Conservation (phyloP, 2,113 vertebrate genomes). For the Lonchura striata region DNA sequence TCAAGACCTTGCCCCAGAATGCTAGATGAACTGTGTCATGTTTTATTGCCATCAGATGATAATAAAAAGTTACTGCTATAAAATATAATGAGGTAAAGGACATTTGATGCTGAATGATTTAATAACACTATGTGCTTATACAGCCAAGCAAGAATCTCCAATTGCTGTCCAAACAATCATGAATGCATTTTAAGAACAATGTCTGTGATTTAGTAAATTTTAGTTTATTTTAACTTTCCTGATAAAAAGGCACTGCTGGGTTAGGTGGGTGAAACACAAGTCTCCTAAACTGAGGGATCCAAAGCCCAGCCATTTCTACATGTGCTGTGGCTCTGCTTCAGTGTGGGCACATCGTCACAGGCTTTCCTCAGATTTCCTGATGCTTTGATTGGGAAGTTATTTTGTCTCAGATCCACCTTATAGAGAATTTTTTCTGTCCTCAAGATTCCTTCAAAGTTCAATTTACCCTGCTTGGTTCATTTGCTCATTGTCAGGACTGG, state of each 20-base stretch:
- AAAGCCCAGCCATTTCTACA: accelerated
- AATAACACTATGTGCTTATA: background rate
- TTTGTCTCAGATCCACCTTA: background rate
- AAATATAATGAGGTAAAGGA: constrained; percentile 32
- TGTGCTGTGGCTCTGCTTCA: background rate
- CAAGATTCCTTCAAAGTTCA: background rate
- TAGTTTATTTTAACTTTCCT: background rate
- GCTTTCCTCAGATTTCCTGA: background rate
- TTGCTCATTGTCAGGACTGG: background rate
- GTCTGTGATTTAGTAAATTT: background rate
- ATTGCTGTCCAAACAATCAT: background rate
- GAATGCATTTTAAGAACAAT: background rate
- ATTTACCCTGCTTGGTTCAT: background rate
- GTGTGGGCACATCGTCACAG: background rate
- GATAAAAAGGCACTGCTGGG: background rate
- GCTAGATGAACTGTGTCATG: constrained; percentile 31
- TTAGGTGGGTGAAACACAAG: background rate
- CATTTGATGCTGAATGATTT: constrained; percentile 30
- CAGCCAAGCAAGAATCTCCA: background rate
- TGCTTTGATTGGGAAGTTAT: background rate
- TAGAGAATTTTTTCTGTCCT: background rate
- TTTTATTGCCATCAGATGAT: constrained; percentile 20
- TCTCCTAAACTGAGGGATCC: background rate
- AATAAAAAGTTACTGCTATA: background rate
- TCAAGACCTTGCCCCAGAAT: background rate